Evolutionary conservation across 2,888 invertebrate species (phyloP), one percentile per base, ranked within the genome.

Genomic region (Sialis fuliginosa): DNA sequence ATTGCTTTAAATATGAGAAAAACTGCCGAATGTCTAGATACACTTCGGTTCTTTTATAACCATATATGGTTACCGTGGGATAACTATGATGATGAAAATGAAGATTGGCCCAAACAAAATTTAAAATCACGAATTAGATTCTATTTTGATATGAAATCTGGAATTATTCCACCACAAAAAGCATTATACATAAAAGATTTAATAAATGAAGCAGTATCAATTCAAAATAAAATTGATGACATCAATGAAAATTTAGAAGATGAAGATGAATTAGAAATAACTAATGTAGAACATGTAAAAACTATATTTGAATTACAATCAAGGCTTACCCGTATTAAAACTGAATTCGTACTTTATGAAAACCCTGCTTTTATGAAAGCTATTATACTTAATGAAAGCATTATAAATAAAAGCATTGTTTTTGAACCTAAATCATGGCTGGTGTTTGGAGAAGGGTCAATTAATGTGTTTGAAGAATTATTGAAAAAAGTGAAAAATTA

Each of bases 1-100:
- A 49, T 61, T 1, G 73, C 67, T 49, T 60, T 80, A 6, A 74
- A 79, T 58, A 67, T 75, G 42, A 62, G 69, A 1, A 65, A 69
- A 2, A 79, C 79, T 1, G 75, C 80, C 0, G 74, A 74, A 53
- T 73, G 74, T 51, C 69, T 81, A 50, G 80, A 81, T 61, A 66
- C 77, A 52, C 60, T 78, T 51, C 68, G 80, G 54, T 80, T 80
- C 52, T 81, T 77, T 56, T 79, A 77, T 55, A 70, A 69, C 34
- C 68, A 79, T 51, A 62, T 81, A 37, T 77, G 79, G 71, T 76
- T 78, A 75, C 79, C 80, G 1, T 81, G 81, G 81, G 80, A 81
- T 52, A 64, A 70, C 40, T 79, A 80, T 47, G 76, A 77, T 48
- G 78, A 77, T 52, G 67, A 74, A 2, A 64, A 68, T 1, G 62